Evolutionary conservation across 2,888 invertebrate species (phyloP).

Genomic region (Trissolcus japonicus): DNA sequence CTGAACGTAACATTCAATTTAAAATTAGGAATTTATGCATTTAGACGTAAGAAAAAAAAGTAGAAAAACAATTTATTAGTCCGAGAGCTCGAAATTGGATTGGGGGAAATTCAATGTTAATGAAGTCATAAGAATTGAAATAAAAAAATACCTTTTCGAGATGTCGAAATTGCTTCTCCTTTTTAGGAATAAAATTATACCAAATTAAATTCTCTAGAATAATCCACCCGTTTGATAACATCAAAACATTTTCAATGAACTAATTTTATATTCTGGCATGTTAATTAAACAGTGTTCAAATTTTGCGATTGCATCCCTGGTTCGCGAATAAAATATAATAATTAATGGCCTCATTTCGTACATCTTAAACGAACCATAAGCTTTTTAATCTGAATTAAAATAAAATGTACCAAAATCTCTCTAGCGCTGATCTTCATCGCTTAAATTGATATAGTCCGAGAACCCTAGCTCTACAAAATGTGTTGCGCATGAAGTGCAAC

Average conservation of each 20-base stretch:
- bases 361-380: constrained; percentile 44
- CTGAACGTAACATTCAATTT: constrained; percentile 7
- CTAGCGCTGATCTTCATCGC: constrained; percentile 53
- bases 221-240: no score
- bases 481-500: constrained; percentile 28
- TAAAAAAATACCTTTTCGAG: no score
- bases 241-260: constrained; percentile 10
- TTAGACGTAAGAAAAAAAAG: background rate
- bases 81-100: no score
- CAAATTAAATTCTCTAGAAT: no score
- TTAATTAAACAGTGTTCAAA: constrained; percentile 15
- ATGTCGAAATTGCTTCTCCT: no score
- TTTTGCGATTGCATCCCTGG: no score
- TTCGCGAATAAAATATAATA: constrained; percentile 28
- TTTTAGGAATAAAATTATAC: no score
- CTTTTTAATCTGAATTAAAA: constrained; percentile 52
- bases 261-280: constrained; percentile 16
- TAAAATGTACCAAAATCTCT: constrained; percentile 46
- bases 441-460: constrained; percentile 48
- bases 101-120: no score
- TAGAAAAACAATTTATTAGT: no score
- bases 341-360: constrained; percentile 34
- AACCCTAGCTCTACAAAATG: constrained; percentile 32
- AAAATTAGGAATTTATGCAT: constrained; percentile 1
- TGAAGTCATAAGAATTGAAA: no score